Base-by-base conservation (phyloP, 1,140 invertebrate species). In the Latrodectus geometricus region DNA sequence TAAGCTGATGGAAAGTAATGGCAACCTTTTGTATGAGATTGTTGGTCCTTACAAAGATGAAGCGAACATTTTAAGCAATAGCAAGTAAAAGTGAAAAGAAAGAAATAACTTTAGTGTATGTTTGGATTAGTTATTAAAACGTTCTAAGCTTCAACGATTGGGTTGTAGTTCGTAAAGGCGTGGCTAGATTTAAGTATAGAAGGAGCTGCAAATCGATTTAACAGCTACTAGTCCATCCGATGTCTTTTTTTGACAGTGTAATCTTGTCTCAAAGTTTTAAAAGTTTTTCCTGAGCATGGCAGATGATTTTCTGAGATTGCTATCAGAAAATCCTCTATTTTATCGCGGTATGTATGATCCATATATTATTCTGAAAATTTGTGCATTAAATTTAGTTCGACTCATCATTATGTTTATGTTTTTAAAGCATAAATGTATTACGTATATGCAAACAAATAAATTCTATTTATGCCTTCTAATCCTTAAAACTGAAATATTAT, bases 281-380 rank as follows among this genome's bases (percentile, higher is more conserved):
- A 8, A 66, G 9, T n/a, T 78, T 66, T 49, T 49, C 15, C 4
- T 11, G 12, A 8, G 14, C 5, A 65, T 23, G 11, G 56, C 35
- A 56, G 76, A 78, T 49, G 61, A 78, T 78, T 78, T 78, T 9
- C 21, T 78, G 0, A 23, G 66, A 12, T 56, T 78, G 8, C 21
- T 78, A 9, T 48, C 61, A 9, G 61, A 68, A 78, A 78, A 78
- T 49, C 61, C 65, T 48, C 65, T 78, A 56, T 56, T 78, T 68
- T 56, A 78, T 20, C 65, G 66, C 35, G 76, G 76, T 78, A 61
- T 9, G 74, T 61, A 14, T 61, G 11, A 8, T 4, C 54, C 54
- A 8, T 11, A 61, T 35, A 35, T 35, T 35, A 35, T 35, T 35
- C 35, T 5, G 5, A 5, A 35, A 35, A 35, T 35, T 3, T 35